Percentiles rank a stretch among this genome's conserved stretches.
These are phyloP conservation scores for Dysmachus trigonus DNA, from an alignment of 2,888 invertebrate genomes.

Conservation along the genomic window DNA sequence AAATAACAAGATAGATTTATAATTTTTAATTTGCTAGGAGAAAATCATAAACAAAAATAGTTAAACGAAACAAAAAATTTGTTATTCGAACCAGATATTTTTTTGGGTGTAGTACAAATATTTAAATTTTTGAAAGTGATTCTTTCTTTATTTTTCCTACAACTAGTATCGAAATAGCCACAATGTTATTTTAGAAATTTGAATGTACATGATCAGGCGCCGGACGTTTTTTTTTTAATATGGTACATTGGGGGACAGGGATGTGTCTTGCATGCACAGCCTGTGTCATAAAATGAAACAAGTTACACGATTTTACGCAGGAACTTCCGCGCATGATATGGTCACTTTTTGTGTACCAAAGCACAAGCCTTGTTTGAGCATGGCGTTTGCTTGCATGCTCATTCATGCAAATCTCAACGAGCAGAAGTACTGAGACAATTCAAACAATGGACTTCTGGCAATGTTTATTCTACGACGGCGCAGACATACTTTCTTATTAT, in stretches of 20 bases:
- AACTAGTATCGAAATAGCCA: no score
- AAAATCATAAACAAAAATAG: no score
- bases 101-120: no score
- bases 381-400: conserved; percentile 35
- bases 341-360: background rate
- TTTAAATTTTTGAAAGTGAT: no score
- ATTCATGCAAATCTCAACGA: conserved; percentile 46
- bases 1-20: no score
- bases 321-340: background rate
- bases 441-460: conserved; percentile 43
- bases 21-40: no score
- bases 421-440: conserved; percentile 38
- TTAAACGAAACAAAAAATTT: no score
- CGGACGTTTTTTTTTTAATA: background rate
- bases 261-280: background rate
- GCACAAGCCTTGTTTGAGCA: background rate
- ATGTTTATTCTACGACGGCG: background rate
- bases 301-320: background rate
- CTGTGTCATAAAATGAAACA: background rate
- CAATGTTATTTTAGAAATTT: no score
- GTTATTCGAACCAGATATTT: no score
- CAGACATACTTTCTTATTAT: background rate
- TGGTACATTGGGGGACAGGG: background rate
- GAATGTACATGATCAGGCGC: no score
- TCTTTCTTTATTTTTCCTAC: no score